phyloP scores from a whole-genome alignment of 2,113 vertebrate genomes.

The Taurulus bubalis region DNA sequence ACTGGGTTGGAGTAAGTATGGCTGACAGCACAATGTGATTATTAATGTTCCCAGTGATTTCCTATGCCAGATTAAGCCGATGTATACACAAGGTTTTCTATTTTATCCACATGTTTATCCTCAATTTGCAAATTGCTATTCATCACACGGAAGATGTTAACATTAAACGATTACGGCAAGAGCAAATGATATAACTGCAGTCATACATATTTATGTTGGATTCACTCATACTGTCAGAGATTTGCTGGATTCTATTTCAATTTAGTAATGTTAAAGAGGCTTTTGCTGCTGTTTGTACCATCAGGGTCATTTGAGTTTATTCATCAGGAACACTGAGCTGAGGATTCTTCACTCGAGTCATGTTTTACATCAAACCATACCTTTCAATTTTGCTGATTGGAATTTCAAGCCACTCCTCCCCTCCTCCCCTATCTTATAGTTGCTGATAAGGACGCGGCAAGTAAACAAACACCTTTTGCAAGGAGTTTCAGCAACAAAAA shows the following conservation, averaged over 20 bases:
- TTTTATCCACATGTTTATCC: constrained; percentile 47
- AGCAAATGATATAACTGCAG: constrained; percentile 33
- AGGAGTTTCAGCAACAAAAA: background rate
- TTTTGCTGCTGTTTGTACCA: background rate
- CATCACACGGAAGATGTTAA: constrained; percentile 19
- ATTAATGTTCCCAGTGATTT: constrained; percentile 35
- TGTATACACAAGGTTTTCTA: constrained; percentile 17
- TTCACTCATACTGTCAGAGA: background rate
- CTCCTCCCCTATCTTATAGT: background rate
- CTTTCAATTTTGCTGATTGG: background rate
- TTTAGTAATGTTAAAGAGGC: background rate
- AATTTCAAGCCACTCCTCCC: background rate
- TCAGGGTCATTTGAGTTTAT: background rate
- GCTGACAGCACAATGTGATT: constrained; percentile 56
- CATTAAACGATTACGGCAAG: constrained; percentile 32
- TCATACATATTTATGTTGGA: constrained; percentile 57
- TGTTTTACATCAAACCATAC: background rate
- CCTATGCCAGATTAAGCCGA: constrained; percentile 40
- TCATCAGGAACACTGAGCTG: background rate
- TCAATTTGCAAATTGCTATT: constrained; percentile 51
- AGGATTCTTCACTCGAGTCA: background rate
- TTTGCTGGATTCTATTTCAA: constrained; percentile 29
- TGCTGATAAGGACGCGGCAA: background rate
- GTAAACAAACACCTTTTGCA: background rate
- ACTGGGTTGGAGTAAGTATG: constrained; percentile 43